Evolutionary conservation across 2,797 vertebrate species (phyloP).

Genomic region (Dryobates pubescens): DNA sequence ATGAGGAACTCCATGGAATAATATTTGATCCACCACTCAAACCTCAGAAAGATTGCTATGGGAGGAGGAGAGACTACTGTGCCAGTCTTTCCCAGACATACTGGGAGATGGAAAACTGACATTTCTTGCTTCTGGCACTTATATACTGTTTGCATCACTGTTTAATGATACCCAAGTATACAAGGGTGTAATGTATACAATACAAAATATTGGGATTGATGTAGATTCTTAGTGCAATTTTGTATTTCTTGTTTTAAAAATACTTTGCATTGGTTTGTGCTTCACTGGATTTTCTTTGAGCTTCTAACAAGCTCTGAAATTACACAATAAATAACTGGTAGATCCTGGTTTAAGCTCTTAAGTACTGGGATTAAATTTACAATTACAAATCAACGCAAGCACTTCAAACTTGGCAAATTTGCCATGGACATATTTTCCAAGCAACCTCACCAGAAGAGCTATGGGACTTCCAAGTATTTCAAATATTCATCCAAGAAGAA

Average conservation of each 20-base stretch:
- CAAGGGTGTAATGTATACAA: neutral
- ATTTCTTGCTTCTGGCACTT: constrained; percentile 1
- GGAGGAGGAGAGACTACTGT: neutral
- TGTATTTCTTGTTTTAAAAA: neutral
- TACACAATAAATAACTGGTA: neutral
- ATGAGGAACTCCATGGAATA: neutral
- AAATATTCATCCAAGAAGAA: neutral
- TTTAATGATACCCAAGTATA: neutral
- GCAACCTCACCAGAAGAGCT: neutral
- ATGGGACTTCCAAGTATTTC: neutral
- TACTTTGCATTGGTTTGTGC: neutral
- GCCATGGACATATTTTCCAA: neutral
- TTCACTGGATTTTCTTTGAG: neutral
- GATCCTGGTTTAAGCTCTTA: neutral
- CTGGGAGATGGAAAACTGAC: neutral
- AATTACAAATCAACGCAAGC: constrained; percentile 1
- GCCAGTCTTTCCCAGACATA: neutral
- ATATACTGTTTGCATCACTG: neutral
- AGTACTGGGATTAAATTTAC: neutral
- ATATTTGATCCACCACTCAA: neutral
- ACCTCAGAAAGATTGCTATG: neutral
- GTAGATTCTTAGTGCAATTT: neutral
- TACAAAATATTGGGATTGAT: neutral
- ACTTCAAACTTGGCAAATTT: neutral
- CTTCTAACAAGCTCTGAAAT: neutral